phyloP scores from a whole-genome alignment of 2,113 vertebrate genomes.

The Formicarius rufipectus region DNA sequence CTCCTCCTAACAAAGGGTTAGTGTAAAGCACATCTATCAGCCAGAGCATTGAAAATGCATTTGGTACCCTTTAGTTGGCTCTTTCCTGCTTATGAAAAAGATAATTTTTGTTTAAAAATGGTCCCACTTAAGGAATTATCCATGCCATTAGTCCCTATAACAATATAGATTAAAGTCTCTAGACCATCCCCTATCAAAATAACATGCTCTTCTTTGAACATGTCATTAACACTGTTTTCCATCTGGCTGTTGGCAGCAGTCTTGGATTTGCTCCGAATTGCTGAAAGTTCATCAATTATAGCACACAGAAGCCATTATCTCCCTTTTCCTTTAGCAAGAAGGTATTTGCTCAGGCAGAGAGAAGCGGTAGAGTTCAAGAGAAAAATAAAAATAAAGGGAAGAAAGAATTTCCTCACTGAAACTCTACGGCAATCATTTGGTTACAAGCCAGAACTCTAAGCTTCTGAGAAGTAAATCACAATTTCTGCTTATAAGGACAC shows the following conservation, averaged over 20 bases:
- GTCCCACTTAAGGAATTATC: conserved; percentile 60
- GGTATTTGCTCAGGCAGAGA: conserved; percentile 28
- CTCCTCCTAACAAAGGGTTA: conserved; percentile 4
- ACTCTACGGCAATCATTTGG: background rate
- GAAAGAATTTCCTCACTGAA: background rate
- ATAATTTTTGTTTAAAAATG: conserved; percentile 70
- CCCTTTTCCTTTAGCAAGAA: conserved; percentile 25
- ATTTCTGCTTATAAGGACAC: background rate
- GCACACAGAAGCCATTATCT: conserved; percentile 68
- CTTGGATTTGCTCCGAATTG: conserved; percentile 60
- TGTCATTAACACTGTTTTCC: conserved; percentile 69
- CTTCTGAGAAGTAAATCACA: background rate
- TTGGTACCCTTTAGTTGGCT: conserved; percentile 35
- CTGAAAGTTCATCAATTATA: conserved; percentile 69
- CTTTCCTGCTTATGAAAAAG: conserved; percentile 54
- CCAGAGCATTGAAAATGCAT: conserved; percentile 35
- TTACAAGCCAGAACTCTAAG: background rate
- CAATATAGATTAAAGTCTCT: conserved; percentile 69
- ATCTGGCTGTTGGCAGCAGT: conserved; percentile 67
- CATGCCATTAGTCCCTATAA: conserved; percentile 57
- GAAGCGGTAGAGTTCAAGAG: conserved; percentile 19
- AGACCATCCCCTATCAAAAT: conserved; percentile 61
- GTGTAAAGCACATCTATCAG: conserved; percentile 34
- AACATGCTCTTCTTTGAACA: conserved; percentile 68
- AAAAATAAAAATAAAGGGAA: background rate